These are phyloP conservation scores for Sebastes jordani DNA, from an alignment of 2,797 vertebrate species.

Conservation along the genomic window DNA sequence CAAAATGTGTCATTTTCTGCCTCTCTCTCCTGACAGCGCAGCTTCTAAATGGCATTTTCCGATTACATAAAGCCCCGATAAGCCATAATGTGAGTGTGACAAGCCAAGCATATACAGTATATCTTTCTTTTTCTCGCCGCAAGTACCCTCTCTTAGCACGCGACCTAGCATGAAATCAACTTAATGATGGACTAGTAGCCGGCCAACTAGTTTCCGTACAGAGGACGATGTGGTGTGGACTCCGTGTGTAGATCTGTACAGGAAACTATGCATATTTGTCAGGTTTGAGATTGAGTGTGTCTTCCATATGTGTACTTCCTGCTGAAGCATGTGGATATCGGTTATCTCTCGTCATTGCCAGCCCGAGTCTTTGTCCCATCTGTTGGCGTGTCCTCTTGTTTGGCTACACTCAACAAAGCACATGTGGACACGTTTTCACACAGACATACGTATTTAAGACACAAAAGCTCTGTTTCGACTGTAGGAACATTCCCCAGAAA, in stretches of 20 bases:
- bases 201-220: neutral
- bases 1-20: slow-evolving; percentile 37
- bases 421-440: slow-evolving; percentile 2
- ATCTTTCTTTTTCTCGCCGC: neutral
- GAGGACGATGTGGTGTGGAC: neutral
- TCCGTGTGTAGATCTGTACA: neutral
- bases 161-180: slow-evolving; percentile 37
- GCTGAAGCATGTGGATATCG: slow-evolving; percentile 54
- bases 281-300: neutral
- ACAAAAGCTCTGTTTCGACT: rapidly evolving
- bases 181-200: neutral
- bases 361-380: slow-evolving; percentile 52
- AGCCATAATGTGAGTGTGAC: slow-evolving; percentile 21
- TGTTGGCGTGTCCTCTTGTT: slow-evolving; percentile 47
- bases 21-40: slow-evolving; percentile 10
- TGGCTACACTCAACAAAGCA: slow-evolving; percentile 23
- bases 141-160: slow-evolving; percentile 6
- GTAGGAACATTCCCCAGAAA: too few relatives aligned
- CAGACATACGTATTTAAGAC: neutral
- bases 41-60: slow-evolving; percentile 26
- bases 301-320: slow-evolving; percentile 1
- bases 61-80: slow-evolving; percentile 33
- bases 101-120: slow-evolving; percentile 27
- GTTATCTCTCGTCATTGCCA: slow-evolving; percentile 57
- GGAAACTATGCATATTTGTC: neutral